These are phyloP conservation scores for Drosophila ambigua DNA, from an alignment of 1,140 invertebrate genomes.

Conservation along the genomic window DNA sequence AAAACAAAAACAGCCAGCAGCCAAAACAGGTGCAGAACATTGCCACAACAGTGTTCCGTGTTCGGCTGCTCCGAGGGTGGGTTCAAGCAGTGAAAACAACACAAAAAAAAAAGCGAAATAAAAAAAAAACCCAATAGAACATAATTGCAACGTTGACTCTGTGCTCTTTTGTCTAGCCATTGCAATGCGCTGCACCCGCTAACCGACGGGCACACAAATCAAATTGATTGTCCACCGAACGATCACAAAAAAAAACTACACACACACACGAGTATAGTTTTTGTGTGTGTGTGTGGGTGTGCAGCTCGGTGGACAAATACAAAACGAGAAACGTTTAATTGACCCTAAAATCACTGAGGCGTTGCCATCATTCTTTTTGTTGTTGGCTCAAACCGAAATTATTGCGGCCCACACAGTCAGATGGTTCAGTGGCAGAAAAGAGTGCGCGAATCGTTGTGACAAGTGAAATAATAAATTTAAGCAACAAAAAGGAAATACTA, in stretches of 20 bases:
- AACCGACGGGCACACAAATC: constrained; percentile 33
- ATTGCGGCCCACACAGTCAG: constrained; percentile 22
- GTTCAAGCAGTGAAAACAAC: constrained; percentile 26
- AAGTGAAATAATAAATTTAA: constrained; percentile 35
- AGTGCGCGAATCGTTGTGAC: constrained; percentile 20
- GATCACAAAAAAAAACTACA: constrained; percentile 19
- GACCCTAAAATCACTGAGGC: constrained; percentile 73
- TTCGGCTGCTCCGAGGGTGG: constrained; percentile 41
- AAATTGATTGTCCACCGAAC: constrained; percentile 52
- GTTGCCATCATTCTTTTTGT: constrained; percentile 30
- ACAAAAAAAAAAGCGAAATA: constrained; percentile 17
- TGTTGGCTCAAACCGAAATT: constrained; percentile 24
- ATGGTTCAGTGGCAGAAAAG: background rate
- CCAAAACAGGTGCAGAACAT: constrained; percentile 71
- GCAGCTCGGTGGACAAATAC: constrained; percentile 59
- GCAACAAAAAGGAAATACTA: constrained; percentile 41
- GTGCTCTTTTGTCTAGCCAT: constrained; percentile 22
- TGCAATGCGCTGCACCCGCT: constrained; percentile 65
- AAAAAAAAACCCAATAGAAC: constrained; percentile 63
- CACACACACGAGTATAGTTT: constrained; percentile 7
- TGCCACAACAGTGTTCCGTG: constrained; percentile 34
- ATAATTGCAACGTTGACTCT: constrained; percentile 60
- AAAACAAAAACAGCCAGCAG: constrained; percentile 71
- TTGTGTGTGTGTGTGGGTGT: constrained; percentile 9
- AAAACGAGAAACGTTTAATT: constrained; percentile 73